These are phyloP conservation scores for Hozukius guyotensis DNA, from an alignment of 2,797 vertebrate species.

Conservation along the genomic window DNA sequence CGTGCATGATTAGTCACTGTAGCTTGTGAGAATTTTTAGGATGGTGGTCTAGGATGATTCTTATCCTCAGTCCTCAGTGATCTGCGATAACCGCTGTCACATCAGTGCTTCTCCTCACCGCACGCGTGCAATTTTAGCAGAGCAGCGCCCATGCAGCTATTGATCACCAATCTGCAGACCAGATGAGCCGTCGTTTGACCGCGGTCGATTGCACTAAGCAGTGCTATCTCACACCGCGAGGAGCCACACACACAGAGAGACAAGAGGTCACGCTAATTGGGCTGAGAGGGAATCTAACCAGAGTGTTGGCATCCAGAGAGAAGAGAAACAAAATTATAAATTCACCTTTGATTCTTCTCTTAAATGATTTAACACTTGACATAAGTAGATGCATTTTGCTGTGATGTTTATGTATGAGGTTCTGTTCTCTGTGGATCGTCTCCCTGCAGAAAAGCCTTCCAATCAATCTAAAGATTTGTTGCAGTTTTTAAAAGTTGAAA, in stretches of 20 bases:
- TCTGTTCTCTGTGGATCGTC: neutral
- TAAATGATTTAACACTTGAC: neutral
- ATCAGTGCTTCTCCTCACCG: neutral
- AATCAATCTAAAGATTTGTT: neutral
- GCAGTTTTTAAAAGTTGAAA: neutral
- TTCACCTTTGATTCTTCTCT: constrained; percentile 6
- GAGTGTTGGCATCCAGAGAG: neutral
- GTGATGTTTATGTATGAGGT: constrained; percentile 2
- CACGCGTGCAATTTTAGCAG: neutral
- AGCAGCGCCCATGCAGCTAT: constrained; percentile 16
- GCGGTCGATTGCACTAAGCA: constrained; percentile 55
- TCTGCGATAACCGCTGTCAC: constrained; percentile 38
- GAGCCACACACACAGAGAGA: constrained; percentile 4
- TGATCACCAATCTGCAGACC: constrained; percentile 32
- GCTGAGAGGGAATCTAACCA: constrained; percentile 30
- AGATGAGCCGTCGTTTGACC: constrained; percentile 30
- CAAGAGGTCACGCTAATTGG: constrained; percentile 51
- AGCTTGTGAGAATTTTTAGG: neutral
- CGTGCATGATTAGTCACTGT: constrained; percentile 3
- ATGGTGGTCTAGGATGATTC: neutral
- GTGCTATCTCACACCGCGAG: constrained; percentile 22
- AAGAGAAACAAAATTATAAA: neutral
- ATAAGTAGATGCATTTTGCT: neutral
- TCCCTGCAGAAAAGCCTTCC: neutral
- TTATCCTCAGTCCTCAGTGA: constrained; percentile 16